Conservation (phyloP, 2,113 vertebrate species). For the Ammodytes marinus region DNA sequence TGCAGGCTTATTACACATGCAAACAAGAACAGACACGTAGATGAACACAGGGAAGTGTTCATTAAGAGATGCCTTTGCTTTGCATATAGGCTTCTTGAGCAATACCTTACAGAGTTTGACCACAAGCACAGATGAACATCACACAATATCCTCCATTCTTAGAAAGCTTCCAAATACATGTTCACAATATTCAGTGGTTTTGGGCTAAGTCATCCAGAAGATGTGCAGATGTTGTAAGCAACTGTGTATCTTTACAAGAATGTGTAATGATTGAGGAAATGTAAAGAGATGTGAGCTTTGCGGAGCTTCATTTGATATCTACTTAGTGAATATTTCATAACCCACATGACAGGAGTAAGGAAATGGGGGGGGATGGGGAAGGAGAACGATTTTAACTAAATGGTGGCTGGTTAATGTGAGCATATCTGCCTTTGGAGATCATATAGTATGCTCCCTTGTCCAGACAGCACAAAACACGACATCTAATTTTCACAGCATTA, state of each 20-base stretch:
- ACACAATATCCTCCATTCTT: neutral
- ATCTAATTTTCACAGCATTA: neutral
- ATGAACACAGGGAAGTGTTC: neutral
- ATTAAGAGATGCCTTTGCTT: neutral
- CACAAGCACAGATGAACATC: neutral
- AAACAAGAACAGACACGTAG: conserved; percentile 51
- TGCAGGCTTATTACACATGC: conserved; percentile 41
- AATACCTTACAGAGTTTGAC: neutral
- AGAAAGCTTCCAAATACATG: neutral
- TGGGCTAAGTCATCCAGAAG: neutral
- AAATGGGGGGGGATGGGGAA: conserved; percentile 52
- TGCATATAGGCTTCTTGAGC: neutral
- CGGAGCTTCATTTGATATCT: conserved; percentile 61
- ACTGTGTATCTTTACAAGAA: conserved; percentile 14
- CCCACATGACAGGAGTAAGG: conserved; percentile 59
- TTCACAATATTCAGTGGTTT: neutral
- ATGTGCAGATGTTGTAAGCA: conserved; percentile 20
- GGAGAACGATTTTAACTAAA: conserved; percentile 31
- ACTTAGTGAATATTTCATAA: conserved; percentile 84
- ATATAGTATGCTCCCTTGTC: neutral
- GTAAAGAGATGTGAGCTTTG: conserved; percentile 44
- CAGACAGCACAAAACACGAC: neutral
- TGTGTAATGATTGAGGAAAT: conserved; percentile 16
- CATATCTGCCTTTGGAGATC: conserved; percentile 4
- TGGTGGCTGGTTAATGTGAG: conserved; percentile 38